phyloP scores from a whole-genome alignment of 2,797 vertebrate species.

The Lemur catta region DNA sequence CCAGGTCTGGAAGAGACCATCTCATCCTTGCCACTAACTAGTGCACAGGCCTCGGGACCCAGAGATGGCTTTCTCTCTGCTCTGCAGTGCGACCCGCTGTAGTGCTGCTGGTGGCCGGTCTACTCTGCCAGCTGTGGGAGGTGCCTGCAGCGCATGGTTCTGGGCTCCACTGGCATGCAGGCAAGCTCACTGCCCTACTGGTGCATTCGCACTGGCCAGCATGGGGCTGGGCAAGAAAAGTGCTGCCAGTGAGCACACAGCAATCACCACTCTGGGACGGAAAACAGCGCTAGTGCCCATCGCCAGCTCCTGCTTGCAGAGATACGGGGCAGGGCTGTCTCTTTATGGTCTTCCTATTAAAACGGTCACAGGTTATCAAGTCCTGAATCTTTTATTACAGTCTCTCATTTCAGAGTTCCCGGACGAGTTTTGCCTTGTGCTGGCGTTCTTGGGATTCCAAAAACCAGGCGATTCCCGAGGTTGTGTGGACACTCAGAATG shows the following conservation, averaged over 20 bases:
- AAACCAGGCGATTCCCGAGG: not conserved
- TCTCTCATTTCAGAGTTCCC: not conserved
- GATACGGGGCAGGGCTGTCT: not conserved
- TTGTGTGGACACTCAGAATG: not conserved
- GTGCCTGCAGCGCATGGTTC: fast-evolving
- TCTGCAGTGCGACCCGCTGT: not conserved
- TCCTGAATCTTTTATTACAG: not conserved
- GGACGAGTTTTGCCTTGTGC: not conserved
- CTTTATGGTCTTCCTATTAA: not conserved
- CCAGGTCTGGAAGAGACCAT: not conserved
- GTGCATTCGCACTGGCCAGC: not conserved
- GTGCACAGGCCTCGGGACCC: not conserved
- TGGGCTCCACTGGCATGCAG: not conserved
- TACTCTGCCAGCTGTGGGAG: too few species aligned
- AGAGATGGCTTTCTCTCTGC: not conserved
- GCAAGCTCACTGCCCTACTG: not conserved
- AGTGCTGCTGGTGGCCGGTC: not conserved
- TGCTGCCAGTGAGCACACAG: not conserved
- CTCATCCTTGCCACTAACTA: not conserved
- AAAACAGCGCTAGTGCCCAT: fast-evolving
- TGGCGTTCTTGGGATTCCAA: not conserved
- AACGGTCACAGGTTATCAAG: not conserved
- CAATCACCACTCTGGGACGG: not conserved
- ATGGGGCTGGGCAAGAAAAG: not conserved
- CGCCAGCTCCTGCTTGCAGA: not conserved